Evolutionary conservation across 2,113 vertebrate species (phyloP).

Genomic region (Strigops habroptila): DNA sequence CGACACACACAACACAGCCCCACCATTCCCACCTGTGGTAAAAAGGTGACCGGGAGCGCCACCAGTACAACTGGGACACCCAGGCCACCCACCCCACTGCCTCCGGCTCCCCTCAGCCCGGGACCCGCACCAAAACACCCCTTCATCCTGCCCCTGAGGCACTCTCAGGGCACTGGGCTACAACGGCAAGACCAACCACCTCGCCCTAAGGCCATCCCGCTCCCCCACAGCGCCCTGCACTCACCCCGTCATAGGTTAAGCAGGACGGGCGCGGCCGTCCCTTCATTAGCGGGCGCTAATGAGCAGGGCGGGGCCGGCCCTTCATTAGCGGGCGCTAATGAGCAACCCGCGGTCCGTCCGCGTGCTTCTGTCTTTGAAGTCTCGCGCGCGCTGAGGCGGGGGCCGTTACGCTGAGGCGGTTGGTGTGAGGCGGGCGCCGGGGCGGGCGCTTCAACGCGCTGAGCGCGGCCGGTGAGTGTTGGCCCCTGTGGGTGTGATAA

Average conservation of each 20-base stretch:
- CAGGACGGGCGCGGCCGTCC: fast-evolving
- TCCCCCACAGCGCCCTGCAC: fast-evolving
- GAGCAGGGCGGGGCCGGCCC: background rate
- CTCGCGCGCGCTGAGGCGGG: background rate
- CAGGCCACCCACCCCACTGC: background rate
- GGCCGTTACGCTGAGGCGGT: background rate
- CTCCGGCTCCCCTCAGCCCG: background rate
- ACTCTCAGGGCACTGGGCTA: fast-evolving
- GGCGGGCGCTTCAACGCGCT: no score
- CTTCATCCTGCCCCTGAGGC: fast-evolving
- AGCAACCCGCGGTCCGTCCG: fast-evolving
- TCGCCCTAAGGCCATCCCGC: fast-evolving
- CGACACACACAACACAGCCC: background rate
- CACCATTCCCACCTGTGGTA: fast-evolving
- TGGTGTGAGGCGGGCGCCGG: background rate
- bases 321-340: background rate
- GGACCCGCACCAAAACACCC: fast-evolving
- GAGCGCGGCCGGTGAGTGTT: background rate
- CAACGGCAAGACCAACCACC: fast-evolving
- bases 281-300: background rate
- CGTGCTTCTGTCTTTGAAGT: fast-evolving
- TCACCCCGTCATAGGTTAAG: background rate
- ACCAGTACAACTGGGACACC: background rate
- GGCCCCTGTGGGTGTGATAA: background rate
- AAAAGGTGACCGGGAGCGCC: background rate